These are phyloP conservation scores for Leptopilina drosophilae DNA, from an alignment of 2,888 invertebrate genomes.

Conservation along the genomic window DNA sequence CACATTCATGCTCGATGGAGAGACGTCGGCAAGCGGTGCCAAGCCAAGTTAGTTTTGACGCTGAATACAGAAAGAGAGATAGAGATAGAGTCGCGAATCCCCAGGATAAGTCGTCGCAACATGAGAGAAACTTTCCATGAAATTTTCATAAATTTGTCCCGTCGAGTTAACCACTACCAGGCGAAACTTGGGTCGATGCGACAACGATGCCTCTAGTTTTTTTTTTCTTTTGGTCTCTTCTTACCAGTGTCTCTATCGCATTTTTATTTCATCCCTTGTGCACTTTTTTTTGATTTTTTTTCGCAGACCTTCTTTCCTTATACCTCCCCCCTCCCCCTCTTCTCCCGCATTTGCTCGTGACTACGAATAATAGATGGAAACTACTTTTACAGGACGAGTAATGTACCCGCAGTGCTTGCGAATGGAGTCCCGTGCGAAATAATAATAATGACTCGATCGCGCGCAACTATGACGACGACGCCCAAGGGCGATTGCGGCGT, in stretches of 20 bases:
- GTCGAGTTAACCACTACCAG: constrained; percentile 46
- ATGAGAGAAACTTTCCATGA: constrained; percentile 49
- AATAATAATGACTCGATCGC: constrained; percentile 46
- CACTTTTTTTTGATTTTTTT: not conserved
- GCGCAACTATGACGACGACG: constrained; percentile 1
- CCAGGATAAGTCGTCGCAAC: constrained; percentile 32
- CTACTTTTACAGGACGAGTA: constrained; percentile 34
- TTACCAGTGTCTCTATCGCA: not conserved
- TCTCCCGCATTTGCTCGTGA: constrained; percentile 19
- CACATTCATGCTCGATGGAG: constrained; percentile 50
- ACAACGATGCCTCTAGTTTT: constrained; percentile 22
- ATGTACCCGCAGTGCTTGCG: constrained; percentile 34
- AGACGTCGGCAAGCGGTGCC: constrained; percentile 44
- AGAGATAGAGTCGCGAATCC: constrained; percentile 4
- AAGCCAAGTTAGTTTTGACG: constrained; percentile 48
- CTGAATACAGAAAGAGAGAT: constrained; percentile 7
- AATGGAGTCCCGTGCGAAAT: constrained; percentile 30
- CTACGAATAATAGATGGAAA: constrained; percentile 39
- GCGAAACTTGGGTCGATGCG: constrained; percentile 33
- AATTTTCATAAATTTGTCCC: constrained; percentile 58
- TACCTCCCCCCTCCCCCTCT: not conserved
- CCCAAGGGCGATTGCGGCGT: constrained; percentile 23
- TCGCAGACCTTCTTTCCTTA: constrained; percentile 23
- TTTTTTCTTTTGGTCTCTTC: constrained; percentile 41
- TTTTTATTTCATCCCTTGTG: not conserved